Evolutionary conservation across 1,140 invertebrate species (phyloP), one percentile per base, ranked within the genome.

Genomic region (Calliopsis andreniformis): DNA sequence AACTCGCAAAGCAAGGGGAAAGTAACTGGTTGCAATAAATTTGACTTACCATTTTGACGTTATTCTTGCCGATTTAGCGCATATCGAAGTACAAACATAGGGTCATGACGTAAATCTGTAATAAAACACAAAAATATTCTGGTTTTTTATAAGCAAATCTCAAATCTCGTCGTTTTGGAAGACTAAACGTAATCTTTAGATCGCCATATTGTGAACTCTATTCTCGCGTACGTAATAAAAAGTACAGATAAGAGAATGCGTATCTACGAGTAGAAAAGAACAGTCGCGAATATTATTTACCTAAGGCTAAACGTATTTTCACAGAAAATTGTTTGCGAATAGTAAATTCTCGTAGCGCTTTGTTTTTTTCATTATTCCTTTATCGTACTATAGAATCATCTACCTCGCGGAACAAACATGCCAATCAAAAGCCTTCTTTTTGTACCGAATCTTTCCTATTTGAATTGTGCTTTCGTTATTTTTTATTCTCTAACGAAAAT

Each of bases 61-160:
- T 59, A 55, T 62, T 66, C 56, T 64, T 23, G 72, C 62, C 3
- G 75, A 64, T 70, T 80, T 64, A 84, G 30, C 61, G 69, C 62
- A 85, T 83, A 77, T 63, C 58, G 42, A 61, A 30, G 30, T 51
- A 75, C 42, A 73, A 76, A 63, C 58, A 51, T 58, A 71, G 39
- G 56, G 72, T 70, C 83, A 81, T 88, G 75, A 63, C 63, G 78
- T 43, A 59, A 61, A 84, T 86, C 85, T 88, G 86, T 63, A 87
- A 88, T 76, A 55, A 86, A 82, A 87, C 78, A 87, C 80, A 82
- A 73, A 87, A 72, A 88, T 51, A 77, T 64, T 69, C 47, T 32
- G 30, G 69, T 69, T 61, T 76, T 68, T 61, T 51, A 47, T 53
- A 20, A 25, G 23, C 16, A 42, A 23, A 59, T 49, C 4, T 23